A percentile compares a stretch with the other conserved stretches of the same genome.
These are phyloP conservation scores for Meganola albula DNA, from an alignment of 2,888 invertebrate species.

Conservation along the genomic window DNA sequence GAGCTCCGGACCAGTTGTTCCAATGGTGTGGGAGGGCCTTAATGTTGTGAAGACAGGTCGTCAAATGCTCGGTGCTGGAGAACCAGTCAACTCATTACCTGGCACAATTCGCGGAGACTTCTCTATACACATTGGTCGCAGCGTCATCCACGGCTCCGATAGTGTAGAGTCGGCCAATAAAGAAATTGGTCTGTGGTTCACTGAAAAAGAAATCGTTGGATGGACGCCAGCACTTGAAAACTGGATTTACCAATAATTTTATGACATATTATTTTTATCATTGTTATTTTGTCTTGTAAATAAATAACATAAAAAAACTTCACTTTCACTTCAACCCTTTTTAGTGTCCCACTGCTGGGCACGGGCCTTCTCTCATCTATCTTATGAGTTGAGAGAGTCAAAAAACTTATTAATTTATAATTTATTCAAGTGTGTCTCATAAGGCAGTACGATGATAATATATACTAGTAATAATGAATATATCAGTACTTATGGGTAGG, in stretches of 20 bases:
- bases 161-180: constrained; percentile 96
- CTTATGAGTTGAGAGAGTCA: too few species aligned
- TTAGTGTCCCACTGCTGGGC: too few species aligned
- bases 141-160: constrained; percentile 98
- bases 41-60: constrained; percentile 97
- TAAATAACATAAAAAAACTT: too few species aligned
- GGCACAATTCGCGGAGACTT: constrained; percentile 99
- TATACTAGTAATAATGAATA: too few species aligned
- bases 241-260: constrained; percentile 99
- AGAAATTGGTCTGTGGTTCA: constrained; percentile 98
- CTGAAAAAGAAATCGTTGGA: constrained; percentile 86
- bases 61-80: constrained; percentile 97
- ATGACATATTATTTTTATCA: too few species aligned
- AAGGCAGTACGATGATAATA: too few species aligned
- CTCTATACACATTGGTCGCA: constrained; percentile 96
- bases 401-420: too few species aligned
- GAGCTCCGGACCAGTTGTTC: constrained; percentile 95
- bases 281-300: too few species aligned
- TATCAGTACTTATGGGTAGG: too few species aligned
- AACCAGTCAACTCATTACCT: constrained; percentile 95
- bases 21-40: constrained; percentile 98
- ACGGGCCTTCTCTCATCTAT: too few species aligned
- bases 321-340: too few species aligned
- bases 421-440: too few species aligned
- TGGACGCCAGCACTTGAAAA: constrained; percentile 89